Base-by-base conservation (phyloP, 2,113 vertebrate species). In the Larimichthys polyactis region DNA sequence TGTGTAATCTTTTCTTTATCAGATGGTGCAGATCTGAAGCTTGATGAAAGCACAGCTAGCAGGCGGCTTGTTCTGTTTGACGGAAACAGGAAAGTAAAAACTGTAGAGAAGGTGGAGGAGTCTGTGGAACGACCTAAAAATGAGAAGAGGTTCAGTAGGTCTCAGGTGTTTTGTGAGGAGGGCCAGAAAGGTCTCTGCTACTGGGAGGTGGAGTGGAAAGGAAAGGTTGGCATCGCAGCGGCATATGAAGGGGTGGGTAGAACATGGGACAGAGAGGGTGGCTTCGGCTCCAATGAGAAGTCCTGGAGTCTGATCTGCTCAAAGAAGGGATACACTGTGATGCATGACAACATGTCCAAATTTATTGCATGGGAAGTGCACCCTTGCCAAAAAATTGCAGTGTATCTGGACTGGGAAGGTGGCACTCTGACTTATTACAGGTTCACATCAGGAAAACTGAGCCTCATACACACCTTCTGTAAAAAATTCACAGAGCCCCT, bases 131-230 rank as follows among this genome's bases (percentile, higher is more conserved):
- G 43, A 19, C 16, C 40, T 40, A 15, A 74, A 40, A 49, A 40
- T 3, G 0, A 10, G 0, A 9, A 59, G 0, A 79, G 82, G 44
- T 91, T 90, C 76, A 88, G 17, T 57, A 69, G 84, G 46, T n/a
- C 16, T 51, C 84, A 89, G 51, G 75, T 84, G 46, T 43, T 74
- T 32, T 91, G 90, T 0, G n/a, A 60, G 0, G 15, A 86, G n/a
- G 71, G 59, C 1, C 71, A 80, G 44, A n/a, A n/a, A 11, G 78
- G 14, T 11, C 0, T 20, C 11, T 79, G 78, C 19, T 91, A 91
- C 74, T 91, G 82, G 85, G 90, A 89, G 83, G 64, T 87, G 0
- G 75, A 91, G 62, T 84, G 75, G 83, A 22, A 15, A 0, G 90
- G 57, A 10, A 12, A 0, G 0, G 78, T 87, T 4, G 66, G 71